Percentiles rank a stretch among this genome's conserved stretches.
phyloP scores from a whole-genome alignment of 1,140 invertebrate genomes.

The Philopotamus ludificatus region DNA sequence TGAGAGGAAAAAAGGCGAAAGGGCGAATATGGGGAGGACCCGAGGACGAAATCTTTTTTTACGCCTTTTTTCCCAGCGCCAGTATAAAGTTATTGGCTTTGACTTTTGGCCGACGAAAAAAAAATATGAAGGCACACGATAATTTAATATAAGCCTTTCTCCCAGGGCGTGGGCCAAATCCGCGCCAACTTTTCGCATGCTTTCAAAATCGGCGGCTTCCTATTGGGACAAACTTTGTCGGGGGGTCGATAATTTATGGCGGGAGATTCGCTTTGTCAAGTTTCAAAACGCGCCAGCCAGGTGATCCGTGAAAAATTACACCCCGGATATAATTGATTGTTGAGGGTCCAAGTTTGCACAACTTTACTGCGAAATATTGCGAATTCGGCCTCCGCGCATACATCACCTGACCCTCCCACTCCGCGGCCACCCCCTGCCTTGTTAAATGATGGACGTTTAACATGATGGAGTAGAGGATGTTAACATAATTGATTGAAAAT shows the following conservation, averaged over 20 bases:
- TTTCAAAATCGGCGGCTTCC: conserved; percentile 18
- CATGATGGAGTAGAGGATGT: neutral
- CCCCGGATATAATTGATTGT: conserved; percentile 32
- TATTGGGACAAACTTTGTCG: conserved; percentile 10
- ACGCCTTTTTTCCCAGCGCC: too few species aligned
- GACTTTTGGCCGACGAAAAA: too few species aligned
- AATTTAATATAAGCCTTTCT: neutral
- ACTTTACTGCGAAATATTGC: conserved; percentile 1
- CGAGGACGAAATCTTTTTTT: too few species aligned
- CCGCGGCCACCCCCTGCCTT: too few species aligned
- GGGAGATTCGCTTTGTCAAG: conserved; percentile 28
- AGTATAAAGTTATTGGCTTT: too few species aligned
- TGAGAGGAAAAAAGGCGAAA: too few species aligned
- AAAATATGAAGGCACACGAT: too few species aligned
- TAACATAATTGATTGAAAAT: conserved; percentile 8
- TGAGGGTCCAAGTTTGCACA: conserved; percentile 13
- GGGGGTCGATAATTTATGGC: conserved; percentile 27
- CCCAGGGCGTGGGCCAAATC: neutral
- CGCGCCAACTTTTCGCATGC: conserved; percentile 6
- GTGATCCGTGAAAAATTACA: conserved; percentile 33
- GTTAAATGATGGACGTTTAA: conserved; percentile 3
- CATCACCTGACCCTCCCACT: too few species aligned
- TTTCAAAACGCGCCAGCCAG: conserved; percentile 18
- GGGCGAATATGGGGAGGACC: too few species aligned
- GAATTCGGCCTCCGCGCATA: neutral